These are phyloP conservation scores for Electrophaes corylata DNA, from an alignment of 2,888 invertebrate genomes.

Conservation along the genomic window DNA sequence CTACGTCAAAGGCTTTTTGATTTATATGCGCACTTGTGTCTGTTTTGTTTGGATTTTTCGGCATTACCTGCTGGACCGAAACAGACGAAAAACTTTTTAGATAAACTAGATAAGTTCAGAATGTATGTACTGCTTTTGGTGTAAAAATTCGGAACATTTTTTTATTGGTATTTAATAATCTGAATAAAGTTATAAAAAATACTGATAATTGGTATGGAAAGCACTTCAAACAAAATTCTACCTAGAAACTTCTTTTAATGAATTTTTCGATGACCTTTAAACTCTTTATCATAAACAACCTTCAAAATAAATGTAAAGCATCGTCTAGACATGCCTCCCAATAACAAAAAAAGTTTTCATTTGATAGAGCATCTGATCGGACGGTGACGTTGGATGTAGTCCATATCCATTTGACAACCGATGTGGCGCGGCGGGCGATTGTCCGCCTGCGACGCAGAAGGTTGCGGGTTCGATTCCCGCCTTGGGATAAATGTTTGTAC, in stretches of 20 bases:
- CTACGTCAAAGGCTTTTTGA: constrained; percentile 55
- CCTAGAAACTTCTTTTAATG: too few relatives aligned
- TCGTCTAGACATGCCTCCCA: constrained; percentile 46
- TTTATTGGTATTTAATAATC: background rate
- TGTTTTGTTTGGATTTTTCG: constrained; percentile 30
- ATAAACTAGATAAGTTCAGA: background rate
- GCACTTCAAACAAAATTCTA: too few relatives aligned
- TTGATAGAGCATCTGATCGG: constrained; percentile 55
- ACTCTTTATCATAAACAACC: constrained; percentile 12
- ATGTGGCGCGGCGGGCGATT: too few relatives aligned
- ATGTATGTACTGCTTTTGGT: background rate
- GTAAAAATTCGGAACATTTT: background rate
- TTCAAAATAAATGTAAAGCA: constrained; percentile 35
- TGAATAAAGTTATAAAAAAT: too few relatives aligned
- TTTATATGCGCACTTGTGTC: constrained; percentile 45
- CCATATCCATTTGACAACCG: too few relatives aligned
- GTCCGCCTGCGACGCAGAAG: too few relatives aligned
- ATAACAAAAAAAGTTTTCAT: constrained; percentile 57
- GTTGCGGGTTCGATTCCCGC: too few relatives aligned
- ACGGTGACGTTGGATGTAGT: constrained; percentile 41
- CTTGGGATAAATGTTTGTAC: too few relatives aligned
- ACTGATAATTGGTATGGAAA: too few relatives aligned
- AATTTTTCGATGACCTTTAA: too few relatives aligned
- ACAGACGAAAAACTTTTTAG: constrained; percentile 12
- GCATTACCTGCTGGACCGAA: constrained; percentile 19